These are phyloP conservation scores for Brachionus plicatilis DNA, from an alignment of 1,140 invertebrate species.

Conservation along the genomic window DNA sequence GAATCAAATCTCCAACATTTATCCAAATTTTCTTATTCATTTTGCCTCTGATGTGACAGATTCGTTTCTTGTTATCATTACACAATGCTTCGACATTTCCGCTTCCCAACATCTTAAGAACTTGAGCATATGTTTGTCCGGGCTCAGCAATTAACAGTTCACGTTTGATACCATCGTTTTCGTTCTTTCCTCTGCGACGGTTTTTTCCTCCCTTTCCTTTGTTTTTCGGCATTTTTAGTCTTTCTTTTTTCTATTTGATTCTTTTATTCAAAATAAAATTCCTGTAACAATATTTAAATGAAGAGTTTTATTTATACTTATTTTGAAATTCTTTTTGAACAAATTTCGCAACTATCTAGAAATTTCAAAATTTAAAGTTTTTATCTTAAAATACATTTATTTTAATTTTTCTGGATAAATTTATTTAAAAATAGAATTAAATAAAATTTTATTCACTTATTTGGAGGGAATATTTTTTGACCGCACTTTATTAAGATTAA, in stretches of 20 bases:
- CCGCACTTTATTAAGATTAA: too few species aligned
- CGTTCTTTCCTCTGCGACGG: slow-evolving; percentile 95
- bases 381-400: too few species aligned
- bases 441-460: too few species aligned
- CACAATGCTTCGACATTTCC: slow-evolving; percentile 96
- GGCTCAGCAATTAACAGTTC: slow-evolving; percentile 98
- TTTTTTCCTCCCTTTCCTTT: slow-evolving; percentile 99
- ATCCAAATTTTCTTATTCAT: slow-evolving; percentile 75
- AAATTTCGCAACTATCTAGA: too few species aligned
- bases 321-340: too few species aligned
- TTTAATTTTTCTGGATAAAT: too few species aligned
- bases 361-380: too few species aligned
- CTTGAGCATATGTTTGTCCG: slow-evolving; percentile 98
- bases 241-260: too few species aligned
- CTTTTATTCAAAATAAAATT: too few species aligned
- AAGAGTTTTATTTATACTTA: background rate
- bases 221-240: slow-evolving; percentile 39
- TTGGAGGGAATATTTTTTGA: too few species aligned
- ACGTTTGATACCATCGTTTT: slow-evolving; percentile 97
- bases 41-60: slow-evolving; percentile 99
- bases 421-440: too few species aligned
- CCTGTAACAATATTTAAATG: too few species aligned
- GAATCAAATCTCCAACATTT: slow-evolving; percentile 92
- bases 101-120: slow-evolving; percentile 99
- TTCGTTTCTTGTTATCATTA: slow-evolving; percentile 92